phyloP scores from a whole-genome alignment of 2,797 vertebrate species.

The Liasis olivaceus region DNA sequence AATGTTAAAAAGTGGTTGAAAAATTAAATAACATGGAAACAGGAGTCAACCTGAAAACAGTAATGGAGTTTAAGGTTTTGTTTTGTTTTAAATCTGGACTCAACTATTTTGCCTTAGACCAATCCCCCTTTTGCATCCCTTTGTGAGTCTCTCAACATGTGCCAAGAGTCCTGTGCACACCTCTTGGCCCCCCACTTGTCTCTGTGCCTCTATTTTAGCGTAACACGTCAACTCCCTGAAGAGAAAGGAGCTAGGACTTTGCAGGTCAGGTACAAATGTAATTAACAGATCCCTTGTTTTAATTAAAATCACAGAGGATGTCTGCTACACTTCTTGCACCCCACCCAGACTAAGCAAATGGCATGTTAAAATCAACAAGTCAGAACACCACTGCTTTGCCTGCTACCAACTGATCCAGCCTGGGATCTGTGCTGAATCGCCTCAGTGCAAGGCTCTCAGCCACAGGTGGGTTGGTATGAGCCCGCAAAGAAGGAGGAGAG shows the following conservation, averaged over 20 bases:
- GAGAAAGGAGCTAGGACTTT: neutral
- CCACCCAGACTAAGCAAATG: neutral
- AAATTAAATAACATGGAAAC: neutral
- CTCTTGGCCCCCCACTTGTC: neutral
- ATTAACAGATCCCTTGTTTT: neutral
- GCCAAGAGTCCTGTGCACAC: neutral
- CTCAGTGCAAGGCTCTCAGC: neutral
- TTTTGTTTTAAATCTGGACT: neutral
- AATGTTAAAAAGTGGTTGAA: neutral
- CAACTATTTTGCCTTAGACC: neutral
- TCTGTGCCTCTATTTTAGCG: neutral
- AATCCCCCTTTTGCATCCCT: neutral
- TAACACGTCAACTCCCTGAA: neutral
- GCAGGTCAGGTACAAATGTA: neutral
- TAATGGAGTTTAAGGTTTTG: neutral
- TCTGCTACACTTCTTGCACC: neutral
- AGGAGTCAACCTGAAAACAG: neutral
- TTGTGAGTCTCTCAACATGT: neutral
- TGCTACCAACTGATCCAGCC: neutral
- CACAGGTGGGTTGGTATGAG: neutral
- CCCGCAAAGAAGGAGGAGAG: neutral
- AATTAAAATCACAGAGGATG: neutral
- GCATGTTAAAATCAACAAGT: neutral
- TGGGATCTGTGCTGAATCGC: neutral
- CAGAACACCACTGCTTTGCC: neutral